Percentiles rank a stretch among this genome's conserved stretches.
Evolutionary conservation across 2,113 vertebrate genomes (phyloP).

Genomic region (Leucosticte australis): DNA sequence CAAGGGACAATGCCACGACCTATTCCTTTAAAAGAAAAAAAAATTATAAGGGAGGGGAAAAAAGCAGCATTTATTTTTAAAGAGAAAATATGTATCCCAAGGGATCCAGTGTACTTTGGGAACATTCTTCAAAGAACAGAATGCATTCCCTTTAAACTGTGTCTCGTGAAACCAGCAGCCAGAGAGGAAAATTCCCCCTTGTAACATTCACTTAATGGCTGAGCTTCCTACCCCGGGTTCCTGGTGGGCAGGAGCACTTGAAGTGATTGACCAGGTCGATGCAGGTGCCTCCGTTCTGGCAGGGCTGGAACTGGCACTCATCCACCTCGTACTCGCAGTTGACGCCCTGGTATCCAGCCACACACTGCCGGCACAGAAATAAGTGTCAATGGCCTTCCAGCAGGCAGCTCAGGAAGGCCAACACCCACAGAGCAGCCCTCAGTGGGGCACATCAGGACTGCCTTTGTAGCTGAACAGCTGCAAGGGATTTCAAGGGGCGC

Average conservation of each 20-base stretch:
- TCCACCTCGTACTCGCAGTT: conserved; percentile 91
- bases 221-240: conserved; percentile 82
- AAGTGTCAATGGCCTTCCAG: neutral
- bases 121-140: conserved; percentile 45
- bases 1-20: neutral
- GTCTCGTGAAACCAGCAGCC: neutral
- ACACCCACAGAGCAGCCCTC: neutral
- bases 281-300: conserved; percentile 87
- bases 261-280: conserved; percentile 90
- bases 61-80: conserved; percentile 37
- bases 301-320: conserved; percentile 87
- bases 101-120: conserved; percentile 30
- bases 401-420: neutral
- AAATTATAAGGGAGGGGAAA: neutral
- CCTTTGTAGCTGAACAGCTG: neutral
- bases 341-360: conserved; percentile 87
- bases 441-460: neutral
- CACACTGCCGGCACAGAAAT: conserved; percentile 72
- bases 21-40: conserved; percentile 17
- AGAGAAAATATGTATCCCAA: conserved; percentile 31
- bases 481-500: neutral
- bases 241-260: conserved; percentile 88
- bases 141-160: neutral
- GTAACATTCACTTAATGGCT: neutral
- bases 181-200: neutral